Conservation (phyloP, 2,888 invertebrate species). For the Ochropleura plecta region DNA sequence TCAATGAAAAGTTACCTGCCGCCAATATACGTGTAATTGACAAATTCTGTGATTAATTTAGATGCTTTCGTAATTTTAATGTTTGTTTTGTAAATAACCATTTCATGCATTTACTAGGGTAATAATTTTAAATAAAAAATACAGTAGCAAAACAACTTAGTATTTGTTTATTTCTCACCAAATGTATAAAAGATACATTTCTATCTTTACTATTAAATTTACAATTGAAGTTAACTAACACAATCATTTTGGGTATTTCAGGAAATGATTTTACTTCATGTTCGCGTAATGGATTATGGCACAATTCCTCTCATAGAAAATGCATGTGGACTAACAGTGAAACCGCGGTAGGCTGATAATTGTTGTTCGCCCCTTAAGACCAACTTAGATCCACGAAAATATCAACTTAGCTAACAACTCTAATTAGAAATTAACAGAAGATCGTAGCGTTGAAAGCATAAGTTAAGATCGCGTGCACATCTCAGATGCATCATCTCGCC, state of each 20-base stretch:
- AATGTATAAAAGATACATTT: not conserved
- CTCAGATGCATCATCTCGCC: conserved; percentile 77
- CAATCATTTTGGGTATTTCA: not conserved
- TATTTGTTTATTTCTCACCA: conserved; percentile 4
- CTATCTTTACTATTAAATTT: too few species aligned
- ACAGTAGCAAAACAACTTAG: not conserved
- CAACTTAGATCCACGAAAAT: not conserved
- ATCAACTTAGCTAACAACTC: not conserved
- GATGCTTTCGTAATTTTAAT: conserved; percentile 44
- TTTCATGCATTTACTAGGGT: conserved; percentile 84
- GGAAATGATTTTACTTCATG: not conserved
- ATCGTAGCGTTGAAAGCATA: conserved; percentile 74
- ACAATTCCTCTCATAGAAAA: not conserved
- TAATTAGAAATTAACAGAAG: conserved; percentile 31
- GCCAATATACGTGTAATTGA: conserved; percentile 80
- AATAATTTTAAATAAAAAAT: conserved; percentile 47
- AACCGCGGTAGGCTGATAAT: not conserved
- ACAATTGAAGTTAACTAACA: too few species aligned
- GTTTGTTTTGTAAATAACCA: conserved; percentile 79
- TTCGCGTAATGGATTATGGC: too few species aligned
- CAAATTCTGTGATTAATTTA: conserved; percentile 78
- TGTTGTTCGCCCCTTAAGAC: not conserved
- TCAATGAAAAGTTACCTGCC: conserved; percentile 86
- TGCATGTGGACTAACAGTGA: too few species aligned
- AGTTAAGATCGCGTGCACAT: conserved; percentile 78